phyloP scores from a whole-genome alignment of 2,797 vertebrate species.

The Steatocranus sp. region DNA sequence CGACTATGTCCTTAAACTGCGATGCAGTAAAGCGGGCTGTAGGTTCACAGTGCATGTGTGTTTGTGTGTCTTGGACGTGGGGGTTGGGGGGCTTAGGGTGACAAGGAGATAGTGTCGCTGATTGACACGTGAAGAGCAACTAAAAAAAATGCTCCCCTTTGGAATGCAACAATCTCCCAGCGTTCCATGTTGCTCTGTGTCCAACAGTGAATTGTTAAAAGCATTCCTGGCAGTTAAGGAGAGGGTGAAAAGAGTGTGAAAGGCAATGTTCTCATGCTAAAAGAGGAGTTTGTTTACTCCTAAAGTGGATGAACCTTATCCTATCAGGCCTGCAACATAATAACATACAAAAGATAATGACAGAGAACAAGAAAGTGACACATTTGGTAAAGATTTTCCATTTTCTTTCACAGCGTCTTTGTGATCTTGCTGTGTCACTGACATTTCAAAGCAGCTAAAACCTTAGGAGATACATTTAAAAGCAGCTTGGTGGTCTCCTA shows the following conservation, averaged over 20 bases:
- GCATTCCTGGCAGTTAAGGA: slow-evolving; percentile 72
- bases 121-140: slow-evolving; percentile 76
- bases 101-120: slow-evolving; percentile 75
- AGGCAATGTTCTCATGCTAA: slow-evolving; percentile 51
- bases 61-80: slow-evolving; percentile 49
- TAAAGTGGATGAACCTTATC: slow-evolving; percentile 46
- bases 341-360: background rate
- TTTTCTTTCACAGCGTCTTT: background rate
- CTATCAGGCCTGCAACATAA: slow-evolving; percentile 5
- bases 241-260: slow-evolving; percentile 60
- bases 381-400: background rate
- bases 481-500: slow-evolving; percentile 62
- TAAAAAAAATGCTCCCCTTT: slow-evolving; percentile 60
- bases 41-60: slow-evolving; percentile 34
- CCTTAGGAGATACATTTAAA: slow-evolving; percentile 33
- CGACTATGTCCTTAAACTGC: slow-evolving; percentile 56
- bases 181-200: slow-evolving; percentile 63
- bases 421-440: background rate
- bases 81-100: slow-evolving; percentile 29
- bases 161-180: slow-evolving; percentile 76
- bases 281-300: slow-evolving; percentile 61
- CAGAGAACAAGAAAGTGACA: background rate
- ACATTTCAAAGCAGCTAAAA: background rate
- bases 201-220: slow-evolving; percentile 72
- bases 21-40: slow-evolving; percentile 37